Evolutionary conservation across 2,888 invertebrate species (phyloP).

Genomic region (Invenusta paracnida): DNA sequence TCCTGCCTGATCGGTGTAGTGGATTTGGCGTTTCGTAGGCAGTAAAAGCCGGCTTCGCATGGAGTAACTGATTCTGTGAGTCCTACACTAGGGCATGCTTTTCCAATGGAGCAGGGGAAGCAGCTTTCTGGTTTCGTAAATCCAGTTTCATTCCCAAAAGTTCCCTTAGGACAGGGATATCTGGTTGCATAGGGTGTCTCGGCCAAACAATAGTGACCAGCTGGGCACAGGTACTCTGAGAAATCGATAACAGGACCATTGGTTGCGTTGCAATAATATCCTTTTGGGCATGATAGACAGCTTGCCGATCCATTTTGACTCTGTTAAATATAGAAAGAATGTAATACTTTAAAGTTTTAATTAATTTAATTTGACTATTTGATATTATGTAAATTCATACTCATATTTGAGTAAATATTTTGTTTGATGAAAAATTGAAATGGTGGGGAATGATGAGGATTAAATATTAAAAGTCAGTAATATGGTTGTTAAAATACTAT

Average conservation of each 20-base stretch:
- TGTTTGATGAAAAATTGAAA: too few relatives aligned
- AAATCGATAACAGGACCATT: constrained; percentile 53
- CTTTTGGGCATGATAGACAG: constrained; percentile 53
- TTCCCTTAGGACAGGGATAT: constrained; percentile 55
- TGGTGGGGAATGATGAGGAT: too few relatives aligned
- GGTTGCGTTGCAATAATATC: constrained; percentile 56
- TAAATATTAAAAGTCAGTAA: too few relatives aligned
- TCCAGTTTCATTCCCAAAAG: constrained; percentile 52
- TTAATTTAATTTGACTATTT: neutral
- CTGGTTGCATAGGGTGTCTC: constrained; percentile 52
- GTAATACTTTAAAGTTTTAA: neutral
- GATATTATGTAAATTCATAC: too few relatives aligned
- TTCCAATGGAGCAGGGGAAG: constrained; percentile 53
- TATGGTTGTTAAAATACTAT: too few relatives aligned
- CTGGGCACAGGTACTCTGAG: constrained; percentile 52
- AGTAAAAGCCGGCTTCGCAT: constrained; percentile 44
- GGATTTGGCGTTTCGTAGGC: constrained; percentile 45
- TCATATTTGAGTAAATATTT: too few relatives aligned
- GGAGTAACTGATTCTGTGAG: constrained; percentile 47
- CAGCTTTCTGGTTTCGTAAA: constrained; percentile 49
- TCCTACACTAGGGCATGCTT: constrained; percentile 52
- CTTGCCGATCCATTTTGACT: constrained; percentile 49
- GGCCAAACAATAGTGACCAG: constrained; percentile 56
- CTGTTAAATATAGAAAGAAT: neutral
- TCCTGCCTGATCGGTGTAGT: neutral